Evolutionary conservation across 2,113 vertebrate genomes (phyloP).

Genomic region (Columba janthina): DNA sequence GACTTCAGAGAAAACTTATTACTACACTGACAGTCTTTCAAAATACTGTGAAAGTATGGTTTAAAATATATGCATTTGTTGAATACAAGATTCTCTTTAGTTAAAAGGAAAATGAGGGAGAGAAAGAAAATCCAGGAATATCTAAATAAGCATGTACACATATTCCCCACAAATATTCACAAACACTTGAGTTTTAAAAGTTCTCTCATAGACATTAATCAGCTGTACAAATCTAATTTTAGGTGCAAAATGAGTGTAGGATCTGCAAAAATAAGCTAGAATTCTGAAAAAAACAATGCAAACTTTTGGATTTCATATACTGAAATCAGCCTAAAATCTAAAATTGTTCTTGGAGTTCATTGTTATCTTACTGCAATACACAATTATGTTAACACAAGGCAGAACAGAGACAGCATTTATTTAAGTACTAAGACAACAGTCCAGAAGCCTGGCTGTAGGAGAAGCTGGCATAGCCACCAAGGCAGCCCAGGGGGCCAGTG

Average conservation of each 20-base stretch:
- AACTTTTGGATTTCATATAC: fast-evolving
- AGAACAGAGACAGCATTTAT: neutral
- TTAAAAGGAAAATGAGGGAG: neutral
- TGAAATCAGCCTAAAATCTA: neutral
- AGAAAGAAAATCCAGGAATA: neutral
- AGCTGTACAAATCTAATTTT: neutral
- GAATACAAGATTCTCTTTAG: neutral
- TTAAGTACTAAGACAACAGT: neutral
- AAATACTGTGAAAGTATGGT: neutral
- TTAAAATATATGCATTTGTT: neutral
- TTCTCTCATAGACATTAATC: neutral
- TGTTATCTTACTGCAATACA: neutral
- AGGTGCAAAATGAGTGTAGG: neutral
- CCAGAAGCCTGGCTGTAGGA: neutral
- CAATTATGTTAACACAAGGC: neutral
- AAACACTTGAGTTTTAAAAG: neutral
- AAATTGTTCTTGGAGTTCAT: neutral
- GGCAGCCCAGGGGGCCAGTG: neutral
- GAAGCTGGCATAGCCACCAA: neutral
- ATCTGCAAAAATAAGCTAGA: neutral
- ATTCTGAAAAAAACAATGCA: neutral
- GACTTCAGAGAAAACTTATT: neutral
- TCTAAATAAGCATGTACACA: fast-evolving
- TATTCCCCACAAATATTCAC: neutral
- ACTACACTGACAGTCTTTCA: neutral